Evolutionary conservation across 1,140 invertebrate species (phyloP), one percentile per base, ranked within the genome.

Genomic region (Pantala flavescens): DNA sequence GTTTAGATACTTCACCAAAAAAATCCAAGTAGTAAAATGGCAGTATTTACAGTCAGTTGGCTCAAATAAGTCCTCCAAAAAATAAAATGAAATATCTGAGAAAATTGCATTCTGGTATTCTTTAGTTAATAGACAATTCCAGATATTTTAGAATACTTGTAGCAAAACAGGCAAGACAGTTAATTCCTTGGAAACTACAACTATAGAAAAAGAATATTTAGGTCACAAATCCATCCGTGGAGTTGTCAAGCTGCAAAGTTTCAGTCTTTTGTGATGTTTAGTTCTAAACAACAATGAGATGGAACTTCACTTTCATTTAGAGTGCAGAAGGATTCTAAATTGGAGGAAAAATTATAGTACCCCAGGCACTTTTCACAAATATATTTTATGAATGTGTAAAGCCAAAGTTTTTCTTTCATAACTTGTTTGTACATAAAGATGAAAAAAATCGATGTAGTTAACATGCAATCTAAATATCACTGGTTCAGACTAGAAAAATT

Each of bases 401-500:
- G 49, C n/a, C 49, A 16, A 9, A 49, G 49, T 63, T 21, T 63
- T 21, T 63, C 49, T 12, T 63, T 63, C 12, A 63, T 21, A 63
- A 7, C 1, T 63, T 5, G 2, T 63, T 63, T 63, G 49, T 63
- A 63, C 49, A 63, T 14, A 63, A 63, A 63, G 49, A 63, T 63
- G 3, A 19, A 63, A 63, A 63, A 63, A 63, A 3, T 63, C n/a
- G 12, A 63, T 63, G n/a, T 63, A 63, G 49, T 19, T 7, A 63
- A 63, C 49, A 63, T 63, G 49, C 49, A 63, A 63, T 63, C 49
- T 63, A 63, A 63, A 21, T 63, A 63, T 63, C 49, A 63, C 49
- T 63, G 49, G 49, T 63, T 63, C n/a, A 21, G 49, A 63, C 49
- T 63, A 63, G 49, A 63, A 63, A 63, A 63, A 63, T 63, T 63